Evolutionary conservation across 2,797 vertebrate species (phyloP).

Genomic region (Gambusia yucatana): DNA sequence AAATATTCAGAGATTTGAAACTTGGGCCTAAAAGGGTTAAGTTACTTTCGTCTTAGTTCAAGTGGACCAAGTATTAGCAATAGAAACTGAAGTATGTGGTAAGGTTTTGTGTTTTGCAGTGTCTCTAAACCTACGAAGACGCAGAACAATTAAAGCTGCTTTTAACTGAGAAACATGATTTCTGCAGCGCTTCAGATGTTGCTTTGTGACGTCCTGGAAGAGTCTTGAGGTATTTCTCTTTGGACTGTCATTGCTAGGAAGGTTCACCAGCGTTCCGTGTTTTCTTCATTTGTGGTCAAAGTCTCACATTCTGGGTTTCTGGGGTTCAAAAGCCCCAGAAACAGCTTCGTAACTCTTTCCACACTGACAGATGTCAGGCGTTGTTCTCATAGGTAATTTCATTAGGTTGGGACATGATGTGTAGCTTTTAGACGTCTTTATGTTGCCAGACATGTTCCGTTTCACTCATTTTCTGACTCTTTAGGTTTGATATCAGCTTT

Average conservation of each 20-base stretch:
- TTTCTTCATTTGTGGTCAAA: not conserved
- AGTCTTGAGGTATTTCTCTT: not conserved
- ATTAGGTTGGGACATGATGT: not conserved
- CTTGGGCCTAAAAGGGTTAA: no score
- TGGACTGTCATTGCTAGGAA: not conserved
- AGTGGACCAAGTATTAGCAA: no score
- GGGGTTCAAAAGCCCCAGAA: not conserved
- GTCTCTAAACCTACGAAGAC: no score
- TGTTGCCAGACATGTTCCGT: not conserved
- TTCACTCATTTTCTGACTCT: not conserved
- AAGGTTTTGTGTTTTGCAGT: no score
- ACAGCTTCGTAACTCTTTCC: not conserved
- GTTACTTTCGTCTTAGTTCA: no score
- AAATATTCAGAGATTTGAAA: no score
- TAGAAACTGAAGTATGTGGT: no score
- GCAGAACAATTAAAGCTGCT: not conserved
- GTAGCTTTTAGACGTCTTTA: not conserved
- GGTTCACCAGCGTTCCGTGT: not conserved
- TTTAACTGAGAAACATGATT: not conserved
- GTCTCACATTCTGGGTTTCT: not conserved
- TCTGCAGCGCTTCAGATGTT: not conserved
- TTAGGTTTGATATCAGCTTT: not conserved
- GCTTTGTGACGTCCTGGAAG: not conserved
- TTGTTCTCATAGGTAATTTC: not conserved
- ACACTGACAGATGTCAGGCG: not conserved